Evolutionary conservation across 2,888 invertebrate genomes (phyloP), one percentile per base, ranked within the genome.

Genomic region (Tenthredo mesomela): DNA sequence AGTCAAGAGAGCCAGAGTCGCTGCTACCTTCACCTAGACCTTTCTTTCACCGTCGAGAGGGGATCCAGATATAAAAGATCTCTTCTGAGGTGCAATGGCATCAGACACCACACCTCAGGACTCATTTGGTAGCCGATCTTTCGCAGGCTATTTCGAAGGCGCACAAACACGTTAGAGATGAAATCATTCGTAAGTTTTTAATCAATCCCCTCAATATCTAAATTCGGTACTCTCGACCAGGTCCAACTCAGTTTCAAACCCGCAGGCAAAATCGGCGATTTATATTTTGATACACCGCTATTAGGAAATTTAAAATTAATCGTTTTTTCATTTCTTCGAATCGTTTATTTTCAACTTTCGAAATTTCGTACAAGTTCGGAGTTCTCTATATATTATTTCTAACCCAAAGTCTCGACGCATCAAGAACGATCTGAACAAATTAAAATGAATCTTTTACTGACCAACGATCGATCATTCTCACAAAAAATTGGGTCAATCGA

Each of bases 1-100:
- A 50, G 82, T 47, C 47, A 61, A 21, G 65, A 65, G 67, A 82
- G 67, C 18, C 82, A 82, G 67, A 67, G 29, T 67, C 25, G 47
- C 43, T 67, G 67, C 92, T 93, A 92, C 93, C 93, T 93, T 93
- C 93, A 93, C 93, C 93, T 93, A 93, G 93, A 93, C 93, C 93
- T 93, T 92, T 93, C 93, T 92, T 92, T 93, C 88, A 86, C 90
- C 87, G 87, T 86, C 75, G 86, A 92, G 93, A 91, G 93, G 93
- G 93, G 93, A 91, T 92, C 88, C 88, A 87, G 89, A 91, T 93
- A 93, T 93, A 93, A 93, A 93, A 91, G 91, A 91, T 92, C 90
- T 92, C 92, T 90, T 90, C 91, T 90, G 89, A 89, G 89, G 91
- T 89, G 92, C 90, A 91, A 90, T 91, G 89, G 87, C 91, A 91